phyloP scores from a whole-genome alignment of 2,113 vertebrate species.

The Aptenodytes patagonicus region DNA sequence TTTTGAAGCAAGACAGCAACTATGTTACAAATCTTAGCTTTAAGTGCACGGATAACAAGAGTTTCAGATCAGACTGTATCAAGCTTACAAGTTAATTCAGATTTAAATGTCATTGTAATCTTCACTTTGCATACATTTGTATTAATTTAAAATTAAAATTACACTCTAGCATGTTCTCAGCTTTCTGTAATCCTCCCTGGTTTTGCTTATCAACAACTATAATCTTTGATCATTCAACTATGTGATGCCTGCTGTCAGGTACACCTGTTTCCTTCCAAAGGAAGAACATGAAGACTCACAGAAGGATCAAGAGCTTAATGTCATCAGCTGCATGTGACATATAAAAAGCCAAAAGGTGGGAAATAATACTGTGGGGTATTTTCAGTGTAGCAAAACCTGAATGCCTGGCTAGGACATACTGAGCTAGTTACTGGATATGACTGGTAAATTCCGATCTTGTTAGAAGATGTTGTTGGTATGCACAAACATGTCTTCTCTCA shows the following conservation, averaged over 20 bases:
- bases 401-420: neutral
- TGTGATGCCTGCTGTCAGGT: neutral
- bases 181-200: neutral
- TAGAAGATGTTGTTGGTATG: neutral
- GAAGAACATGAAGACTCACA: neutral
- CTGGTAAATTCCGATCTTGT: neutral
- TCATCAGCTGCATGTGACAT: neutral
- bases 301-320: neutral
- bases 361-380: neutral
- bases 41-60: neutral
- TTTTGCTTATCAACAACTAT: neutral
- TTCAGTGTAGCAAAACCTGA: neutral
- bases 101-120: neutral
- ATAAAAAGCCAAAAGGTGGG: neutral
- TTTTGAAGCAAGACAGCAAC: neutral
- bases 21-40: neutral
- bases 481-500: neutral
- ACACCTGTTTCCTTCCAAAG: neutral
- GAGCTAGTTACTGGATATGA: neutral
- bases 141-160: slow-evolving; percentile 10
- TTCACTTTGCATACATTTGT: neutral
- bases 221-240: neutral
- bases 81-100: neutral
- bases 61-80: neutral
- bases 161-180: neutral